Percentiles rank a stretch among this genome's conserved stretches.
These are phyloP conservation scores for Caenorhabditis panamensis DNA, from an alignment of 2,888 invertebrate genomes.

Conservation along the genomic window DNA sequence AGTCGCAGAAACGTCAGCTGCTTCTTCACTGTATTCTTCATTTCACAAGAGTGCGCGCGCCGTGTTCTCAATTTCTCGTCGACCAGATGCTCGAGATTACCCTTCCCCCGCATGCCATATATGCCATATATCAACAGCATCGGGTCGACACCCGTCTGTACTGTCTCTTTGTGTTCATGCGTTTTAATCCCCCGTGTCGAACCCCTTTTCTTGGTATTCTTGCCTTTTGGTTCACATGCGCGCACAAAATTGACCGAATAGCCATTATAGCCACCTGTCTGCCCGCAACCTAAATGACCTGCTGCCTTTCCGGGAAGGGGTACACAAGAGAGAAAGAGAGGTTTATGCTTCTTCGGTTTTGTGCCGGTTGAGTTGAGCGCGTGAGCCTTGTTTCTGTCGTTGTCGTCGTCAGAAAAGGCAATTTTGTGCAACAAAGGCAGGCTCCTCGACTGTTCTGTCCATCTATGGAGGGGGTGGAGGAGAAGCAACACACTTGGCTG, in stretches of 20 bases:
- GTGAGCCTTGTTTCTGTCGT: slow-evolving; percentile 6
- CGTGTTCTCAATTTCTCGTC: slow-evolving; percentile 19
- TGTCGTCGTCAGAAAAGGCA: slow-evolving; percentile 39
- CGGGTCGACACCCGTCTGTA: background rate
- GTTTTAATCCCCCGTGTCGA: background rate
- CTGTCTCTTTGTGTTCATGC: background rate
- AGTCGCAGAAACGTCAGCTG: slow-evolving; percentile 32
- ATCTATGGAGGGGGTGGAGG: slow-evolving; percentile 27
- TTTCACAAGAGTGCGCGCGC: slow-evolving; percentile 20
- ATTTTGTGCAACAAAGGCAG: slow-evolving; percentile 56
- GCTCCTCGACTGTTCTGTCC: slow-evolving; percentile 41
- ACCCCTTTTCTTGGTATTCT: slow-evolving; percentile 13
- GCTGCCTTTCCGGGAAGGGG: slow-evolving; percentile 38
- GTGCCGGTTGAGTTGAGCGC: slow-evolving; percentile 60
- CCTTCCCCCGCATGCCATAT: slow-evolving; percentile 7
- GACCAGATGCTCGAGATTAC: slow-evolving; percentile 40
- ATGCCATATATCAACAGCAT: slow-evolving; percentile 38
- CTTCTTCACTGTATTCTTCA: slow-evolving; percentile 35
- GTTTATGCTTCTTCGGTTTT: slow-evolving; percentile 40
- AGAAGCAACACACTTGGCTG: slow-evolving; percentile 55
- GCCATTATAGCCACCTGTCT: slow-evolving; percentile 63
- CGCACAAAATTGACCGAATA: slow-evolving; percentile 27
- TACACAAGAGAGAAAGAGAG: background rate
- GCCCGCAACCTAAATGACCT: slow-evolving; percentile 58
- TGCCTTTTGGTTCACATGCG: slow-evolving; percentile 21